Conservation (phyloP, 1,140 invertebrate genomes). For the Zaprionus ghesquierei region DNA sequence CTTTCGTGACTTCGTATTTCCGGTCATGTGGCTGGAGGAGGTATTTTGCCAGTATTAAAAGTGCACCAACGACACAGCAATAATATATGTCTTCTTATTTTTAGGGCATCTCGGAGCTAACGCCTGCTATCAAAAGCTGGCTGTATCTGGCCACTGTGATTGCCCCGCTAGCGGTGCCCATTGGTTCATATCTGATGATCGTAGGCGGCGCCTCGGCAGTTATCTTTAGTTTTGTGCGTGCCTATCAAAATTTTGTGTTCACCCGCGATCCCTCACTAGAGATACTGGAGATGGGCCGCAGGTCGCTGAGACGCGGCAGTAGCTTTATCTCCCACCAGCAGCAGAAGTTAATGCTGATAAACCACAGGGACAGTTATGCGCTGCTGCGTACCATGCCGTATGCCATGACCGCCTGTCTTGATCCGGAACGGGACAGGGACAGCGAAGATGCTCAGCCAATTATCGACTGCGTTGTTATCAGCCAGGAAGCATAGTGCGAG, state of each 20-base stretch:
- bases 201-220: conserved; percentile 86
- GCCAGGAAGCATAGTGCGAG: conserved; percentile 50
- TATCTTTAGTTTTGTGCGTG: conserved; percentile 86
- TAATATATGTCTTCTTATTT: conserved; percentile 63
- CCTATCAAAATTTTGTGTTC: conserved; percentile 89
- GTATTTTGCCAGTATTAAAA: conserved; percentile 81
- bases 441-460: conserved; percentile 67
- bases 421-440: conserved; percentile 45
- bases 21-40: conserved; percentile 94
- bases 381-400: conserved; percentile 82
- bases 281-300: conserved; percentile 89
- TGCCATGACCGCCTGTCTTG: conserved; percentile 57
- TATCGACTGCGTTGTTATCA: conserved; percentile 44
- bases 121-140: conserved; percentile 89
- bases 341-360: conserved; percentile 85
- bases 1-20: conserved; percentile 91
- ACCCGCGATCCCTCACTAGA: conserved; percentile 87
- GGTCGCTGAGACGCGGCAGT: conserved; percentile 87
- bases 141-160: conserved; percentile 90
- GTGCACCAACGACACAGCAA: not conserved
- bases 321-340: conserved; percentile 88
- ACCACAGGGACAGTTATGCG: conserved; percentile 85
- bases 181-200: conserved; percentile 88
- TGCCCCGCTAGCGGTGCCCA: conserved; percentile 87
- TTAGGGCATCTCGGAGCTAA: conserved; percentile 91